Evolutionary conservation across 2,888 invertebrate genomes (phyloP).

Genomic region (Sphaeridia pumilis): DNA sequence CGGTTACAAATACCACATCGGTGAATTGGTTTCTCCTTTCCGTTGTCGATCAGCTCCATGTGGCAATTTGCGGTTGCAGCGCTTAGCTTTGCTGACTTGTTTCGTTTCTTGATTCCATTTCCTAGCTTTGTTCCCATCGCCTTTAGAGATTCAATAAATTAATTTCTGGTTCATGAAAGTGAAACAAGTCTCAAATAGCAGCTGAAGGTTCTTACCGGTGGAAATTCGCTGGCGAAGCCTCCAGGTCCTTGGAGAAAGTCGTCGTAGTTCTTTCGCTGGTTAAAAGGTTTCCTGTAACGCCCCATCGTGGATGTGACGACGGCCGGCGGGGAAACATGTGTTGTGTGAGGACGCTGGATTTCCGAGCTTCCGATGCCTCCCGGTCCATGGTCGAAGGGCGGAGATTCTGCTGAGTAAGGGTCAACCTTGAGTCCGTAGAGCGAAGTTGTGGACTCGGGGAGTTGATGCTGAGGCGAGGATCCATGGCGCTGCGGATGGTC

Average conservation of each 20-base stretch:
- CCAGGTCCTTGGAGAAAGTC: constrained; percentile 7
- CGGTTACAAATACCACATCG: constrained; percentile 81
- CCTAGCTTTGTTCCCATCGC: constrained; percentile 9
- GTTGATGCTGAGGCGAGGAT: constrained; percentile 26
- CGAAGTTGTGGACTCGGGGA: constrained; percentile 35
- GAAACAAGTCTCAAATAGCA: too few relatives aligned
- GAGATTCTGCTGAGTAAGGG: constrained; percentile 31
- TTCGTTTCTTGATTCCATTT: constrained; percentile 16
- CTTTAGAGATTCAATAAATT: too few relatives aligned
- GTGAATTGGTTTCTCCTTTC: constrained; percentile 83
- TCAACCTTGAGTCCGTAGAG: constrained; percentile 35
- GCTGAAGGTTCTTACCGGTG: neutral
- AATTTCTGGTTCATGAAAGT: too few relatives aligned
- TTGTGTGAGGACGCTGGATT: constrained; percentile 33
- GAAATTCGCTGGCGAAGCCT: too few relatives aligned
- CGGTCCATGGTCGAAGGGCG: constrained; percentile 29
- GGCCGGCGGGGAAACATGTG: constrained; percentile 33
- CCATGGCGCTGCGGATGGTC: constrained; percentile 16
- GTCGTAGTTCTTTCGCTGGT: constrained; percentile 16
- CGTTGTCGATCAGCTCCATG: constrained; percentile 38
- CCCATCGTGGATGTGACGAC: constrained; percentile 33
- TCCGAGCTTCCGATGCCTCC: constrained; percentile 18
- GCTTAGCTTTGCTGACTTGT: constrained; percentile 8
- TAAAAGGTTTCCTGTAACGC: constrained; percentile 17
- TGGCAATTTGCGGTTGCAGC: constrained; percentile 9